Evolutionary conservation across 2,888 invertebrate genomes (phyloP), one percentile per base, ranked within the genome.

Genomic region (Trachelus iudaicus): DNA sequence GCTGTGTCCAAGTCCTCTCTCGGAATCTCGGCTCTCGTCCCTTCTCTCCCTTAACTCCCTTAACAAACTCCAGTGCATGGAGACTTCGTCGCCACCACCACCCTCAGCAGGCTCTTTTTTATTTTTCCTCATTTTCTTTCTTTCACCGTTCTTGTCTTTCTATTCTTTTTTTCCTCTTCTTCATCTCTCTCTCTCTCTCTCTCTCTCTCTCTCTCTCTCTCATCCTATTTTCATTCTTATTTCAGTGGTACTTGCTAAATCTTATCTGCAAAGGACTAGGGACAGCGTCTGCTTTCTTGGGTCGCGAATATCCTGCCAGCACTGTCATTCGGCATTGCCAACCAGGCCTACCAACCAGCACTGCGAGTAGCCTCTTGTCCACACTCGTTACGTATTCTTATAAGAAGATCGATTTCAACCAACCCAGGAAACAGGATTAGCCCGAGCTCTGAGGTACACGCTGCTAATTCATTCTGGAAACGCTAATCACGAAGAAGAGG

Each of bases 1-100:
- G 83, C 81, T 79, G n/a, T 69, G 75, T 31, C 69, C 68, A 40
- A n/a, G 75, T 68, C 75, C 56, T 74, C 31, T 71, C 74, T 74
- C 23, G 74, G 74, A 74, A 74, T 74, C 74, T 74, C n/a, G 74
- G 35, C n/a, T 13, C 74, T 30, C 34, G 74, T 71, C 37, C 74
- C 12, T 34, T 34, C 35, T 74, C 35, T 74, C 35, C 74, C 40
- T 23, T 4, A 6, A 6, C 40, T 40, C 56, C 56, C 56, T 23
- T 56, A 56, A 56, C 56, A 56, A 9, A 56, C 23, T 23, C 9
- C 56, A 23, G 23, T 56, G 23, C 56, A 56, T 23, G 56, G 56
- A 56, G 34, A 40, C 76, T 79, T 75, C 69, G 73, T 81, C 69
- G 76, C 74, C 79, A 76, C 74, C 76, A 68, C 69, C 73, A 76